Evolutionary conservation across 2,888 invertebrate species (phyloP), one percentile per base, ranked within the genome.

Genomic region (Biston stratarius): DNA sequence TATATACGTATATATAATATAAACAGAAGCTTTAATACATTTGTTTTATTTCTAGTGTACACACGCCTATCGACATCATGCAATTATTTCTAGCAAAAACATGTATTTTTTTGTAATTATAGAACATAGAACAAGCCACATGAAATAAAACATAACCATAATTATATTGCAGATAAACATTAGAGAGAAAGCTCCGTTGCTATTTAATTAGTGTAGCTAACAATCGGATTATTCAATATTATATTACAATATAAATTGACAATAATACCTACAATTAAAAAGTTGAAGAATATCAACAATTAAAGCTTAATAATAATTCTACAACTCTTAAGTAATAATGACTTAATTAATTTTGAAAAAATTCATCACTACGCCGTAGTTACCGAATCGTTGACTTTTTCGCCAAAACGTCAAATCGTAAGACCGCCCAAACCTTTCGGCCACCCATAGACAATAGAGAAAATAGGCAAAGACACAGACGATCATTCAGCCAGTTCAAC

Each of bases 401-500:
- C 53, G 60, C 63, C 62, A 45, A 51, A 58, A 59, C 59, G 59
- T 55, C 53, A 60, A 58, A 60, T 53, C 38, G 59, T 56, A 58
- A 61, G 40, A 48, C 49, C 10, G 59, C 59, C 12, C 7, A 10
- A 48, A 42, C 63, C 47, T n/a, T 52, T 53, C 53, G 48, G 49
- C 63, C 40, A 48, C 40, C 61, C 67, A 61, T 56, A 68, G 60
- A 68, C 63, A 68, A 68, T 34, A 53, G 40, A 53, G 42, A 47
- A 57, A 42, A 34, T 44, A 63, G 56, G 63, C 59, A 60, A 38
- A 59, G 63, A 63, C 63, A 60, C 67, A n/a, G 47, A 34, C 59
- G n/a, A 42, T 51, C 44, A 64, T 60, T 68, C 44, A 48, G 63
- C 56, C 51, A 45, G 66, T 88, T 92, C 92, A 92, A 84, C 92